phyloP scores from a whole-genome alignment of 2,888 invertebrate genomes.

The Ornithoptera priamus region DNA sequence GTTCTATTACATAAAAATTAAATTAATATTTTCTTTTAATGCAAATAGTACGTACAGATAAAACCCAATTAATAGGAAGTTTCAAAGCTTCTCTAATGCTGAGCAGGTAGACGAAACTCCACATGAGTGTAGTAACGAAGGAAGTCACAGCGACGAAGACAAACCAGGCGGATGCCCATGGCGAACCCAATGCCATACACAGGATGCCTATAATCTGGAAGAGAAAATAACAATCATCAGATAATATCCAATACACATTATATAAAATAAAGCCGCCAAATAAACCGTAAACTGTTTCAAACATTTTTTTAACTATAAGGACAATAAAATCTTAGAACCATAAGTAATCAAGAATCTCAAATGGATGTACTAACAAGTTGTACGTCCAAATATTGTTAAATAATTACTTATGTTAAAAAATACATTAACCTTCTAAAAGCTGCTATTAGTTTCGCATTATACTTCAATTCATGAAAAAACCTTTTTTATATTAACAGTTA shows the following conservation, averaged over 20 bases:
- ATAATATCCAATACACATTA: not conserved
- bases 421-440: not conserved
- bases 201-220: conserved; percentile 90
- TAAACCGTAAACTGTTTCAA: too few relatives aligned
- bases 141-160: conserved; percentile 90
- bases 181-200: conserved; percentile 90
- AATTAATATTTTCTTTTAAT: not conserved
- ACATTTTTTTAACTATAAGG: too few relatives aligned
- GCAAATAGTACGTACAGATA: conserved; percentile 83
- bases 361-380: too few relatives aligned
- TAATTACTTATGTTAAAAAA: too few relatives aligned
- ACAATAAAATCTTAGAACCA: too few relatives aligned
- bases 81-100: conserved; percentile 89
- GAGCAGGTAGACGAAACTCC: conserved; percentile 89
- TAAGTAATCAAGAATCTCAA: too few relatives aligned
- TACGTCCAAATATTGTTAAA: too few relatives aligned
- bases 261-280: too few relatives aligned
- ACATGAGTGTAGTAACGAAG: conserved; percentile 90
- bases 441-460: not conserved
- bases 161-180: conserved; percentile 87
- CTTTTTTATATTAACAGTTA: not conserved
- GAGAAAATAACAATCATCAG: not conserved
- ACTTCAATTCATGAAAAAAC: not conserved
- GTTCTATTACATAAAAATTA: not conserved
- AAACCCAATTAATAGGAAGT: conserved; percentile 90